These are phyloP conservation scores for Tubulanus polymorphus DNA, from an alignment of 2,888 invertebrate genomes.

Conservation along the genomic window DNA sequence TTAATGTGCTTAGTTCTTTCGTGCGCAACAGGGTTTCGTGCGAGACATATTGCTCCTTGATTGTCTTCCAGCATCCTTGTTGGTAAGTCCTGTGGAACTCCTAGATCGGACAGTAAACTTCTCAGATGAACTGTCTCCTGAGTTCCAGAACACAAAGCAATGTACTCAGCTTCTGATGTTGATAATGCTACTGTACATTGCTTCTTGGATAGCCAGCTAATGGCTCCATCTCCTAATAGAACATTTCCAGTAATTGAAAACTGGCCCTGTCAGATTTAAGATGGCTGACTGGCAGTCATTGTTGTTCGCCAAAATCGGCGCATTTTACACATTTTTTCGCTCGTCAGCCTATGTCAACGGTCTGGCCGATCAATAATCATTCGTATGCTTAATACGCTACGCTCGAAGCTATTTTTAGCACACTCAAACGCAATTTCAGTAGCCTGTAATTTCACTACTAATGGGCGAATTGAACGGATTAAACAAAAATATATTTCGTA, in stretches of 20 bases:
- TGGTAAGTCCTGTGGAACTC: background rate
- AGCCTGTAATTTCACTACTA: no score
- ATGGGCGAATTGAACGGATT: no score
- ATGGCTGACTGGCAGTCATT: no score
- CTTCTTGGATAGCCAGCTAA: background rate
- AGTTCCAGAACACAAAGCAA: background rate
- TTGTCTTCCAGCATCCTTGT: background rate
- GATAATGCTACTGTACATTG: background rate
- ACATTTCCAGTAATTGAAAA: background rate
- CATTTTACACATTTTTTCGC: no score
- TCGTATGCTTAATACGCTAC: no score
- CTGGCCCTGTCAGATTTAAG: no score
- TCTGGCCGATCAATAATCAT: no score
- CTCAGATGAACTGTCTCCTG: background rate
- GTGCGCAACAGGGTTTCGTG: background rate
- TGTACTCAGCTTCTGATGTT: background rate
- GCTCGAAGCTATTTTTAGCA: no score
- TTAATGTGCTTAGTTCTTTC: slow-evolving; percentile 1
- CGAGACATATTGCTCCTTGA: background rate
- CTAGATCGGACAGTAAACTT: background rate
- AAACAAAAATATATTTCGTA: no score
- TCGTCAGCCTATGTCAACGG: no score
- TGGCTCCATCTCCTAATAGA: background rate
- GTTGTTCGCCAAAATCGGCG: no score
- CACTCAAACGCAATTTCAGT: no score